Evolutionary conservation across 1,140 invertebrate species (phyloP).

Genomic region (Saccostrea glomerata): DNA sequence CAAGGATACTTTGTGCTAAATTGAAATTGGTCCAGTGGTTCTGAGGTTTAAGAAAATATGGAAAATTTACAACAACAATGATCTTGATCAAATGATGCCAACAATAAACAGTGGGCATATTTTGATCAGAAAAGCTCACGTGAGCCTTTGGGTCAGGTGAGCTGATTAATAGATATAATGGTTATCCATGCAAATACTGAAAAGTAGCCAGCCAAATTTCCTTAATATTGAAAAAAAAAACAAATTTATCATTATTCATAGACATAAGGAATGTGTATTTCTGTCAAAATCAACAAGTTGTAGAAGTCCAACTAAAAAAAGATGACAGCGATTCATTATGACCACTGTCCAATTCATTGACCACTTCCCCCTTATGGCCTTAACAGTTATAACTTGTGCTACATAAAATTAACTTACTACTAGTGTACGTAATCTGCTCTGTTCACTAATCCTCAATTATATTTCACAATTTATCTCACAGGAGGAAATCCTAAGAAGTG

Average conservation of each 20-base stretch:
- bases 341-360: not conserved
- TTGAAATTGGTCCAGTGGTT: too few relatives aligned
- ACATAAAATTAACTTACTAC: conserved; percentile 1
- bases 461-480: not conserved
- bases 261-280: not conserved
- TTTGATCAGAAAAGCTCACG: too few relatives aligned
- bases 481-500: conserved; percentile 11
- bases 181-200: too few relatives aligned
- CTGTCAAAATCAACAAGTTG: not conserved
- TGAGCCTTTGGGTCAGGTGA: too few relatives aligned
- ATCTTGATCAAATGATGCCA: too few relatives aligned
- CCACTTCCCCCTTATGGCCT: not conserved
- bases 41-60: too few relatives aligned
- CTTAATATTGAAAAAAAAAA: not conserved
- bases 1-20: too few relatives aligned
- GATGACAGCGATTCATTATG: not conserved
- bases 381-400: not conserved
- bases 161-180: too few relatives aligned
- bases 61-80: too few relatives aligned
- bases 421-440: not conserved
- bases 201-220: too few relatives aligned
- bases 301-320: not conserved
- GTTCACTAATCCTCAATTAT: not conserved
- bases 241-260: not conserved
- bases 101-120: too few relatives aligned